These are phyloP conservation scores for Rousettus leschenaultii DNA, from an alignment of 2,113 vertebrate genomes.

Conservation along the genomic window DNA sequence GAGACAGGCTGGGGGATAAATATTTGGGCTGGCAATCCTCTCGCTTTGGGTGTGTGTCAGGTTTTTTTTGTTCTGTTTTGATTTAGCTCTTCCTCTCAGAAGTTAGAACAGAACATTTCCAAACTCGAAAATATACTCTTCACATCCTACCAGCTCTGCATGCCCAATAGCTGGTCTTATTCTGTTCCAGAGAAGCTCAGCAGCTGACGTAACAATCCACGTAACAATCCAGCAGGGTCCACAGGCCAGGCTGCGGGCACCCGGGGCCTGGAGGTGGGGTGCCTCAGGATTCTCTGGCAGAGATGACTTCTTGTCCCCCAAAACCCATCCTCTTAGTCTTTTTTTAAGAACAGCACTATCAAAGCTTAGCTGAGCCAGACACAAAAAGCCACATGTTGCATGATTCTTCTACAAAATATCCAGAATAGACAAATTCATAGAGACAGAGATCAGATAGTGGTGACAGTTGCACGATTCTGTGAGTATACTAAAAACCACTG, in stretches of 20 bases:
- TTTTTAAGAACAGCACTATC: background rate
- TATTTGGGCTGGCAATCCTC: background rate
- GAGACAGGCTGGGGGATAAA: background rate
- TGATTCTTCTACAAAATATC: background rate
- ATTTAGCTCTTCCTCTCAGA: conserved; percentile 7
- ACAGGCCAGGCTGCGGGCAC: background rate
- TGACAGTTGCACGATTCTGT: background rate
- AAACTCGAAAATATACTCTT: background rate
- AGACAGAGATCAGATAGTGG: background rate
- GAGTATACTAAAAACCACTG: background rate
- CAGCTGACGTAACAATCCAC: background rate
- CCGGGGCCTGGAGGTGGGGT: background rate
- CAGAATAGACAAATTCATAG: background rate
- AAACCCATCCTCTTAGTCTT: background rate
- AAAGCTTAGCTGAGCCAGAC: background rate
- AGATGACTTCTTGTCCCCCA: background rate
- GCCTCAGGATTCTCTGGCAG: background rate
- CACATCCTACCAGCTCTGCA: background rate
- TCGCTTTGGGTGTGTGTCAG: background rate
- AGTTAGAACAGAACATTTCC: conserved; percentile 15
- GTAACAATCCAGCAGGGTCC: background rate
- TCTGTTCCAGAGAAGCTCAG: background rate
- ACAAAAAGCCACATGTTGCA: background rate
- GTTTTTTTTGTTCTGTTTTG: conserved; percentile 48
- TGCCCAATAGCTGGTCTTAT: background rate